Conservation (phyloP, 2,797 vertebrate species). For the Steatocranus sp. region DNA sequence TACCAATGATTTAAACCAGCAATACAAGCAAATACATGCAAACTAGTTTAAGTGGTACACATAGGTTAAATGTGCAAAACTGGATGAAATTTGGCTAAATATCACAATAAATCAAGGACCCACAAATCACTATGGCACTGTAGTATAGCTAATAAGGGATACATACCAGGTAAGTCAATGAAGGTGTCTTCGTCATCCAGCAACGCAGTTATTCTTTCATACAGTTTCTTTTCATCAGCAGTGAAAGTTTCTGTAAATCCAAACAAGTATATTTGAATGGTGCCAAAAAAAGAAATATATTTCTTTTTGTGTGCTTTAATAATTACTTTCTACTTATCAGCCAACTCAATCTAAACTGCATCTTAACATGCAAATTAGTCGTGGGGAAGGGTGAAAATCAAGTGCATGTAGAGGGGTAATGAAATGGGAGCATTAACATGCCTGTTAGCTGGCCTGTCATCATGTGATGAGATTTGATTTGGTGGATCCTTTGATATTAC, state of each 20-base stretch:
- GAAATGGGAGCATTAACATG: constrained; percentile 67
- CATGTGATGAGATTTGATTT: constrained; percentile 78
- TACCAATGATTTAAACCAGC: not conserved
- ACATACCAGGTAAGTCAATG: constrained; percentile 77
- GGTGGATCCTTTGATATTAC: constrained; percentile 79
- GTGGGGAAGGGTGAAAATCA: constrained; percentile 47
- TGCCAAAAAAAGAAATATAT: constrained; percentile 29
- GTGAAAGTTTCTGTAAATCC: constrained; percentile 64
- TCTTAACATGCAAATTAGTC: constrained; percentile 51
- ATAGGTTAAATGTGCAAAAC: not conserved
- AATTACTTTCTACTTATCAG: constrained; percentile 54
- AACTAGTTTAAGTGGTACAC: not conserved
- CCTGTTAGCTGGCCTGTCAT: constrained; percentile 72
- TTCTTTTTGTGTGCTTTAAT: constrained; percentile 6
- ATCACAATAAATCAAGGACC: not conserved
- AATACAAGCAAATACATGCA: not conserved
- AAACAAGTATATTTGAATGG: constrained; percentile 37
- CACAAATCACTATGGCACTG: not conserved
- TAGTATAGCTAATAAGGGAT: not conserved
- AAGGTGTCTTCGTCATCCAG: constrained; percentile 75
- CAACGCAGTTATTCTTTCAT: constrained; percentile 70
- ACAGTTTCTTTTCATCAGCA: constrained; percentile 72
- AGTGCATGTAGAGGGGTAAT: constrained; percentile 56
- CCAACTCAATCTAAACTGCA: constrained; percentile 58
- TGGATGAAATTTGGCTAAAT: not conserved